These are phyloP conservation scores for Papilio demoleus DNA, from an alignment of 2,888 invertebrate species.

Conservation along the genomic window DNA sequence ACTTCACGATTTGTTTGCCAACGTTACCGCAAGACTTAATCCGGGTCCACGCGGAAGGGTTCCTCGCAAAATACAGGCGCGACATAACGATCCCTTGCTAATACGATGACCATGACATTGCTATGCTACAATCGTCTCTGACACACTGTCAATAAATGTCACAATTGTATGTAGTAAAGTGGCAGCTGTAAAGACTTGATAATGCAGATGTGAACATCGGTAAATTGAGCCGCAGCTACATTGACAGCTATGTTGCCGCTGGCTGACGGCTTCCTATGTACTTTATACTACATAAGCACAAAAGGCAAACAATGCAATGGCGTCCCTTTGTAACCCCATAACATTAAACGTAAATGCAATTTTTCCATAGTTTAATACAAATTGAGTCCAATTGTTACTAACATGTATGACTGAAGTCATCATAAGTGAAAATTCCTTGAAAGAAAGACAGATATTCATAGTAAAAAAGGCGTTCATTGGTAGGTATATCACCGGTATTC, in stretches of 20 bases:
- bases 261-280: conserved; percentile 57
- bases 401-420: background rate
- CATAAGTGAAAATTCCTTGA: no score
- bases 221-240: conserved; percentile 48
- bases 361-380: background rate
- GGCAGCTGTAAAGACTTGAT: conserved; percentile 47
- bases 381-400: conserved; percentile 7
- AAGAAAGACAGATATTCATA: no score
- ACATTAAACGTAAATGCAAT: background rate
- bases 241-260: conserved; percentile 52
- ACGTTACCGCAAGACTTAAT: conserved; percentile 59
- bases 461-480: no score
- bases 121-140: background rate
- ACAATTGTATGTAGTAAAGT: conserved; percentile 19
- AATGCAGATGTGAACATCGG: conserved; percentile 53
- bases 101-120: conserved; percentile 43
- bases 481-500: no score
- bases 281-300: conserved; percentile 30
- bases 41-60: conserved; percentile 74
- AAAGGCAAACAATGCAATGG: conserved; percentile 2
- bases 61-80: conserved; percentile 70
- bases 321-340: background rate
- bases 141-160: background rate
- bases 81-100: conserved; percentile 53
- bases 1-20: conserved; percentile 50